These are phyloP conservation scores for Cephonodes hylas DNA, from an alignment of 2,888 invertebrate species.

Conservation along the genomic window DNA sequence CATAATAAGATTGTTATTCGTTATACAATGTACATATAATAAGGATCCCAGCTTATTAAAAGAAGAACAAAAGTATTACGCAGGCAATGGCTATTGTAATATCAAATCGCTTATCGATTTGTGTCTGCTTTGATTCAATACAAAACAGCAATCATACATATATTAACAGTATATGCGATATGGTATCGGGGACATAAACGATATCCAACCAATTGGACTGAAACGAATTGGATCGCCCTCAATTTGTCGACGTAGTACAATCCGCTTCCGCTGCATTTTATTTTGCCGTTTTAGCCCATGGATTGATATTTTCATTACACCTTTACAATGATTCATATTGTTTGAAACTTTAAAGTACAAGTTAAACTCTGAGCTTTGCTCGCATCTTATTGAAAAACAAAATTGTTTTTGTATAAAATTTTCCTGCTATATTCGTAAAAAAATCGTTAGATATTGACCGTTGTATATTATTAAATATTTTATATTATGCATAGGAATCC, in stretches of 20 bases:
- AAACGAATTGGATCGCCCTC: conserved; percentile 80
- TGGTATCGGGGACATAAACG: conserved; percentile 71
- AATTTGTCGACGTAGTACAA: conserved; percentile 65
- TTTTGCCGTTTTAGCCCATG: conserved; percentile 51
- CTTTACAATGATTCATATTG: conserved; percentile 19
- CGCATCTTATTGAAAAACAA: neutral
- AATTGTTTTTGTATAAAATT: too few relatives aligned
- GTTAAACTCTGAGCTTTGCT: neutral
- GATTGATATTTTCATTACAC: conserved; percentile 40
- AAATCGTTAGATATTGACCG: too few relatives aligned
- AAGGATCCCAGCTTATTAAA: neutral
- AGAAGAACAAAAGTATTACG: neutral
- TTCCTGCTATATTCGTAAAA: too few relatives aligned
- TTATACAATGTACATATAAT: neutral
- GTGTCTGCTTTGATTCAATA: conserved; percentile 56
- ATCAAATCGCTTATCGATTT: conserved; percentile 53
- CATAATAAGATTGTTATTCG: too few relatives aligned
- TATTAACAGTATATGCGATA: conserved; percentile 48
- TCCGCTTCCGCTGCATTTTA: conserved; percentile 71
- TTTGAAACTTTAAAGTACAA: conserved; percentile 25
- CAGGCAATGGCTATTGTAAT: conserved; percentile 23
- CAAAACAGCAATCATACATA: conserved; percentile 47
- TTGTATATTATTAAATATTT: too few relatives aligned
- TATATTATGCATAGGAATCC: neutral
- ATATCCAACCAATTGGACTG: conserved; percentile 78